Conservation (phyloP, 2,888 invertebrate genomes). For the Lomographa bimaculata region DNA sequence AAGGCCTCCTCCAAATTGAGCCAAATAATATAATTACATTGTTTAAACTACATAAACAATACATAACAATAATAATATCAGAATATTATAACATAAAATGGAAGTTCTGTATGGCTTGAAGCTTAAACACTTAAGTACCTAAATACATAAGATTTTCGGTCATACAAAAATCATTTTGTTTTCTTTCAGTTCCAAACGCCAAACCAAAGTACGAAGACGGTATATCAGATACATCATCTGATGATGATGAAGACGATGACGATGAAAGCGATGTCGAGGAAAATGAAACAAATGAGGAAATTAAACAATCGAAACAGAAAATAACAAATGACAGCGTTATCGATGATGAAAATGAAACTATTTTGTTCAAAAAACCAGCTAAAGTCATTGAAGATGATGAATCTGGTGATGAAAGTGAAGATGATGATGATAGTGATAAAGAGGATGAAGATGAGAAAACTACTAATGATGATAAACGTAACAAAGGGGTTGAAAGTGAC, state of each 20-base stretch:
- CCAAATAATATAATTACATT: too few relatives aligned
- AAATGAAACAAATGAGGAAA: slow-evolving; percentile 31
- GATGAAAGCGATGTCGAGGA: slow-evolving; percentile 54
- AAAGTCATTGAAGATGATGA: slow-evolving; percentile 3
- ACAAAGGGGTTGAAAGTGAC: slow-evolving; percentile 1
- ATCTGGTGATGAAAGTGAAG: slow-evolving; percentile 3
- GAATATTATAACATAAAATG: too few relatives aligned
- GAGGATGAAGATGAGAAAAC: slow-evolving; percentile 21
- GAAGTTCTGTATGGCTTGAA: too few relatives aligned
- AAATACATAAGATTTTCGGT: too few relatives aligned
- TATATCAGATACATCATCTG: slow-evolving; percentile 65
- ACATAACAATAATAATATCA: too few relatives aligned
- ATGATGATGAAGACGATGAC: slow-evolving; percentile 50
- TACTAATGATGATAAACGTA: slow-evolving; percentile 3
- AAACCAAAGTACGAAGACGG: slow-evolving; percentile 69
- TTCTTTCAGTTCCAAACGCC: slow-evolving; percentile 67
- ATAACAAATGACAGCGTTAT: slow-evolving; percentile 23
- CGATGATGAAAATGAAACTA: slow-evolving; percentile 10
- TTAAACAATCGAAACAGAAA: slow-evolving; percentile 11
- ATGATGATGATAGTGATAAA: slow-evolving; percentile 20
- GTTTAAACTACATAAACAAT: too few relatives aligned
- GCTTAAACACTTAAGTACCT: too few relatives aligned
- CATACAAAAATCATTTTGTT: too few relatives aligned
- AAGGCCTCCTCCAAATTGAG: too few relatives aligned
- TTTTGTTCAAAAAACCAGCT: slow-evolving; percentile 28